Evolutionary conservation across 2,888 invertebrate genomes (phyloP), one percentile per base, ranked within the genome.

Genomic region (Eretmocerus hayati): DNA sequence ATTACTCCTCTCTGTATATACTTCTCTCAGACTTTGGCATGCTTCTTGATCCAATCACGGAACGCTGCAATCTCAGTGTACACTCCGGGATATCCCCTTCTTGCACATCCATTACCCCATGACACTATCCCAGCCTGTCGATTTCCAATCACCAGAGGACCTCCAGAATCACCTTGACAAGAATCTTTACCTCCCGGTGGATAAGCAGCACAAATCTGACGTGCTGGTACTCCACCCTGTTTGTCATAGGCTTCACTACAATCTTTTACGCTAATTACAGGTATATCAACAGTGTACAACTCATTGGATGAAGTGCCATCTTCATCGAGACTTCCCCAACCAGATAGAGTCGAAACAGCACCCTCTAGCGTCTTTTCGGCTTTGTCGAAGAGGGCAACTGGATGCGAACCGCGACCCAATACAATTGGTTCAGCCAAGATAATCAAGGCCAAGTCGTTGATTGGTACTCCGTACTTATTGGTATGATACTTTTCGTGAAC

Each of bases 51-150:
- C 62, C 62, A 64, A 20, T 59, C 62, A 1, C 76, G 76, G 72
- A 74, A 77, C 1, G 74, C 71, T 0, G 77, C 76, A 0, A 78
- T 62, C 2, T 77, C 77, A 13, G 73, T 73, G 5, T 77, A 65
- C 46, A 72, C 74, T 3, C 72, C 72, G 2, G 74, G 63, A 52
- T 71, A 59, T 2, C 74, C 67, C 2, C 76, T 53, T 0, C 74
- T 74, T 6, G 77, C 77, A 3, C 78, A 78, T 13, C 77, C 77
- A 56, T 76, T 77, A 47, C 78, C 78, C 76, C 77, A n/a, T n/a
- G n/a, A n/a, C n/a, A n/a, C n/a, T n/a, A n/a, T n/a, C n/a, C n/a
- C n/a, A n/a, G n/a, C n/a, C n/a, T n/a, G n/a, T n/a, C n/a, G n/a
- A n/a, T n/a, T n/a, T n/a, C n/a, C n/a, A n/a, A n/a, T n/a, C n/a